These are phyloP conservation scores for Bubo blakistoni DNA, from an alignment of 2,113 vertebrate species.

Conservation along the genomic window DNA sequence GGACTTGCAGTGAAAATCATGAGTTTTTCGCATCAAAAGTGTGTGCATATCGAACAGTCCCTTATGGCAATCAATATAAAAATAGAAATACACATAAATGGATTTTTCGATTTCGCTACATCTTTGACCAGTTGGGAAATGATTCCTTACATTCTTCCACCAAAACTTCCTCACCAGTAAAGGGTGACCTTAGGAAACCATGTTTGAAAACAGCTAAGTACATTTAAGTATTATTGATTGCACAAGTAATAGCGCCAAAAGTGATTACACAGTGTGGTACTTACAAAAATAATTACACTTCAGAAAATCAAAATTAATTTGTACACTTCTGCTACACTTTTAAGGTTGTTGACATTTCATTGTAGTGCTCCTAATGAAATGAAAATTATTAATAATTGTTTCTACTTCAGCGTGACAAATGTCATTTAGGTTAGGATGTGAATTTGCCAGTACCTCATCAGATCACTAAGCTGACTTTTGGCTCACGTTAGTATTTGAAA, in stretches of 20 bases:
- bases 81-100: not conserved
- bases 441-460: conserved; percentile 30
- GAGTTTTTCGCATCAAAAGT: not conserved
- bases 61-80: not conserved
- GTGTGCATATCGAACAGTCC: not conserved
- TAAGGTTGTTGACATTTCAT: conserved; percentile 83
- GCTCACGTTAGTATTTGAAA: not conserved
- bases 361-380: conserved; percentile 80
- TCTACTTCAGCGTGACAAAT: conserved; percentile 79
- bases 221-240: conserved; percentile 75
- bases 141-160: not conserved
- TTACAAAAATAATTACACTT: conserved; percentile 79
- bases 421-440: conserved; percentile 71
- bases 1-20: not conserved
- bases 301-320: conserved; percentile 85
- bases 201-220: conserved; percentile 74
- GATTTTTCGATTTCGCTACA: not conserved
- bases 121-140: not conserved
- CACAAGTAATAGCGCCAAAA: conserved; percentile 65
- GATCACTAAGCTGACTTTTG: conserved; percentile 13
- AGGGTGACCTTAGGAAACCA: conserved; percentile 68
- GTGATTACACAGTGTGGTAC: conserved; percentile 78
- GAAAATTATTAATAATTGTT: conserved; percentile 83
- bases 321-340: conserved; percentile 76
- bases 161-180: not conserved